Evolutionary conservation across 2,888 invertebrate genomes (phyloP), one percentile per base, ranked within the genome.

Genomic region (Andrena flavipes): DNA sequence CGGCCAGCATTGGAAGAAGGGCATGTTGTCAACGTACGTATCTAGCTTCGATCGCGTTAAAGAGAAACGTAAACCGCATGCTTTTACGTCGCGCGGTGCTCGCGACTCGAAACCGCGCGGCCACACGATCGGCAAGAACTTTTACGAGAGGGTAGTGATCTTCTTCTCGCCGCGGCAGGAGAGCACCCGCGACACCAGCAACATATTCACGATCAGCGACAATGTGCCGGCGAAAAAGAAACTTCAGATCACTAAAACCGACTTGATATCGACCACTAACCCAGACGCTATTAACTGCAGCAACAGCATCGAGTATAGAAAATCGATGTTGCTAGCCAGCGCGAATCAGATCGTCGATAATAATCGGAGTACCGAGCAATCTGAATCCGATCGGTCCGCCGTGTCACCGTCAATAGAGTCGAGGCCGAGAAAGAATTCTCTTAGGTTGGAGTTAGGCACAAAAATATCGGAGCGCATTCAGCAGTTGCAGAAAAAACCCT

Each of bases 211-310:
- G 62, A 87, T 93, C 77, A 90, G 84, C 84, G 89, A 90, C 42
- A 85, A 70, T 67, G 75, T 90, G 33, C 84, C 88, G 72, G 77
- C 84, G 26, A 91, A 89, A 75, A 91, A 92, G 69, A 94, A 94
- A 85, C 89, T 95, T 13, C 95, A 95, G 73, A 96, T 96, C 86
- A 95, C 95, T 81, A 95, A 95, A 75, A 94, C 95, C 70, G 95
- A 95, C 81, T 94, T 97, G 76, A 94, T 96, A 3, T 96, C 95
- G 0, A 96, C 96, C 2, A 96, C 96, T 56, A 97, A 96, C 91
- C 94, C 95, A 80, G 94, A 95, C 82, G 95, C 94, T 68, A 95
- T 95, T 81, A 94, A 90, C 76, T 89, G 89, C 71, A 93, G 93
- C 86, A 92, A 92, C 85, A 94, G 94, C 92, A 95, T 94, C 90